A percentile compares a stretch with the other conserved stretches of the same genome.
phyloP scores from a whole-genome alignment of 2,113 vertebrate genomes.

The Urocitellus parryii region DNA sequence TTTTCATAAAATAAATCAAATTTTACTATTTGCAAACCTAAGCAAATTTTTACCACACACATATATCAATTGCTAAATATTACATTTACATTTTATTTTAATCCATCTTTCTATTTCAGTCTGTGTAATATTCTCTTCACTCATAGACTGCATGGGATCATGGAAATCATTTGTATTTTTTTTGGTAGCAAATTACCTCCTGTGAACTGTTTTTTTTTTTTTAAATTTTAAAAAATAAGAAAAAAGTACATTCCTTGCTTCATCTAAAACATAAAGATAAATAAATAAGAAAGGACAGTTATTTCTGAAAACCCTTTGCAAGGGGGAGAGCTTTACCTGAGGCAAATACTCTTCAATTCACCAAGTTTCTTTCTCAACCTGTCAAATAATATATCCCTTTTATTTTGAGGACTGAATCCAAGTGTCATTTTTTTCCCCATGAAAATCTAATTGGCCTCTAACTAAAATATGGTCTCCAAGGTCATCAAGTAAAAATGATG shows the following conservation, averaged over 20 bases:
- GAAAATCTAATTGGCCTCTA: not conserved
- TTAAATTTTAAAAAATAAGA: not conserved
- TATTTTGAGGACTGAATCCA: not conserved
- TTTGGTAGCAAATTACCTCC: not conserved
- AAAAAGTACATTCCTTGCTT: not conserved
- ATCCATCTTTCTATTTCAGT: not conserved
- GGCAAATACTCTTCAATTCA: not conserved
- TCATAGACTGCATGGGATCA: not conserved
- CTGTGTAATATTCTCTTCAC: not conserved
- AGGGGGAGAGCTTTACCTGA: not conserved
- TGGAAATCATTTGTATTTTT: not conserved
- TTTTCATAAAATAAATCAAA: not conserved
- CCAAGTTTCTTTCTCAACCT: not conserved
- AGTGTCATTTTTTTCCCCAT: not conserved
- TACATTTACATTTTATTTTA: not conserved
- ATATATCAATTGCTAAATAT: not conserved
- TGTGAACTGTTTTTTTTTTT: not conserved
- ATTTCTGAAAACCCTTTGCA: not conserved
- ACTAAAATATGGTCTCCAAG: not conserved
- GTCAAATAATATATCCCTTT: not conserved
- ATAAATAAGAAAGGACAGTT: not conserved
- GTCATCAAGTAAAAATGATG: not conserved
- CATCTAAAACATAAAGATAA: not conserved
- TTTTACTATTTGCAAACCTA: not conserved
- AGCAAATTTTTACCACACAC: not conserved